A percentile compares a stretch with the other conserved stretches of the same genome.
phyloP scores from a whole-genome alignment of 92 coral and sea anemone genomes.

The Porites evermanni region DNA sequence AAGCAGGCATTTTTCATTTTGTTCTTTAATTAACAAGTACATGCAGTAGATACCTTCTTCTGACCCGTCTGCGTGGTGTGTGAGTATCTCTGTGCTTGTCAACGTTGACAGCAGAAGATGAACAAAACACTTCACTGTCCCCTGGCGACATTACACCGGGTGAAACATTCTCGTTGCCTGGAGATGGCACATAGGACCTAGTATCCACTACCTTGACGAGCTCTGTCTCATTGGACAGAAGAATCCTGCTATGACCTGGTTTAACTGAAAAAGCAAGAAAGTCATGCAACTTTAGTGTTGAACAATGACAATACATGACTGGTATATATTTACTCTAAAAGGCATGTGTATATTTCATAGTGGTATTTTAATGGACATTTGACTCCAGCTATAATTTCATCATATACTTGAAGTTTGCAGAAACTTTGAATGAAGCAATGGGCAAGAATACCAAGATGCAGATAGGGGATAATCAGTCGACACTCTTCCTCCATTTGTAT shows the following conservation, averaged over 20 bases:
- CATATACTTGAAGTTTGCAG: too few species aligned
- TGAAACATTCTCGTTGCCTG: slow-evolving; percentile 46
- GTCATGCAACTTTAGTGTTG: neutral
- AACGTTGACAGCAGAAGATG: slow-evolving; percentile 39
- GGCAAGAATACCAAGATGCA: too few species aligned
- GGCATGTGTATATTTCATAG: too few species aligned
- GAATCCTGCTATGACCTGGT: slow-evolving; percentile 72
- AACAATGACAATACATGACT: too few species aligned
- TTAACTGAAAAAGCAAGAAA: slow-evolving; percentile 49
- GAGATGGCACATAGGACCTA: slow-evolving; percentile 86
- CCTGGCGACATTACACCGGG: slow-evolving; percentile 10
- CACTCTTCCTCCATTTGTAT: too few species aligned
- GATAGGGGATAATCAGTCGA: too few species aligned
- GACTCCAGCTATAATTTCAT: too few species aligned
- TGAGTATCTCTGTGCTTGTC: slow-evolving; percentile 27
- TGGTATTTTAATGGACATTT: too few species aligned
- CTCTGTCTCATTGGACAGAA: slow-evolving; percentile 85
- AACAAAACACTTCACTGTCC: slow-evolving; percentile 47
- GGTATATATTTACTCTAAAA: too few species aligned
- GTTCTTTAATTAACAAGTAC: too few species aligned
- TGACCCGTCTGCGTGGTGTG: slow-evolving; percentile 61
- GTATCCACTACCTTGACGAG: slow-evolving; percentile 96
- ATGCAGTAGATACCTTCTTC: slow-evolving; percentile 66
- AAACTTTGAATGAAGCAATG: too few species aligned
- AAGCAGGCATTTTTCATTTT: too few species aligned